Percentiles rank a stretch among this genome's conserved stretches.
Conservation (phyloP, 2,888 invertebrate genomes). For the Philonicus albiceps region DNA sequence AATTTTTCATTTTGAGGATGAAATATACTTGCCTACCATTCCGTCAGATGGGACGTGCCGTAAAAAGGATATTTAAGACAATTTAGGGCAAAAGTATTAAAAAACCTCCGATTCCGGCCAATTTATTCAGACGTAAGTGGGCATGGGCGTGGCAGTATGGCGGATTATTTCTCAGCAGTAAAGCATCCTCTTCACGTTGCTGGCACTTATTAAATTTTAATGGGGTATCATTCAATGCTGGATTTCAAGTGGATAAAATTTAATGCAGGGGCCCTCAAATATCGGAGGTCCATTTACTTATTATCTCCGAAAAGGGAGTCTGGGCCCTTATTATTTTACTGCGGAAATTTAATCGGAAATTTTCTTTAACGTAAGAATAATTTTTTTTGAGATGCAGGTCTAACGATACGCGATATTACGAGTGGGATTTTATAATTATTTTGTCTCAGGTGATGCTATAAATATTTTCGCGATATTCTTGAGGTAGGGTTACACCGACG, state of each 20-base stretch:
- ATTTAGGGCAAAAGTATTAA: background rate
- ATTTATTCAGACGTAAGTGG: background rate
- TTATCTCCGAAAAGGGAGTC: background rate
- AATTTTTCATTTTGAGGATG: background rate
- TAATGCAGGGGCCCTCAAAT: background rate
- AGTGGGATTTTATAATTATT: background rate
- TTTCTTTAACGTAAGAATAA: background rate
- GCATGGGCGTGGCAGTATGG: background rate
- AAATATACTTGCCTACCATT: background rate
- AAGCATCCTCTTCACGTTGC: background rate
- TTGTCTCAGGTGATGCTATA: background rate
- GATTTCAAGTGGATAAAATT: background rate
- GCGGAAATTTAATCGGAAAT: background rate
- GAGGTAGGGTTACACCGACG: background rate
- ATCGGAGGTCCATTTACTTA: background rate
- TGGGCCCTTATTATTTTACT: background rate
- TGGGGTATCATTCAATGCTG: background rate
- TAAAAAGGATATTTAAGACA: background rate
- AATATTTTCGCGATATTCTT: background rate
- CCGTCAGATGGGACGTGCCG: background rate
- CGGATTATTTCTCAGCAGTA: background rate
- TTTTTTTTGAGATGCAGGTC: background rate
- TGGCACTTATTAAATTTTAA: background rate
- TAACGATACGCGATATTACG: background rate
- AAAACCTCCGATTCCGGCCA: background rate